Evolutionary conservation across 2,797 vertebrate species (phyloP), one percentile per base, ranked within the genome.

Genomic region (Monodelphis domestica): DNA sequence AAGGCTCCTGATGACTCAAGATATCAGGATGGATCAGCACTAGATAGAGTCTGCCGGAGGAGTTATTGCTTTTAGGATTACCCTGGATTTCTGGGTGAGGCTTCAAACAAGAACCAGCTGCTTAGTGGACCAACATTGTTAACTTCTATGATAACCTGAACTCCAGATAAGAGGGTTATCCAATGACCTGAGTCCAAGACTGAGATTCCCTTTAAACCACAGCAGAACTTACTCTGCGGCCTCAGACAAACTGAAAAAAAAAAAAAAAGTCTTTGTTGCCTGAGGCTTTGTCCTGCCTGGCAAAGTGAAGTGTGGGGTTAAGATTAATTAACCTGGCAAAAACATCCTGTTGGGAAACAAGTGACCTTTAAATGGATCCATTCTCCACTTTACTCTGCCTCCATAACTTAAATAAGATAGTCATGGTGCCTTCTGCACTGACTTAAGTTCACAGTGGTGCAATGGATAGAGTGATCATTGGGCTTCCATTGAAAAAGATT

Each of bases 261-360:
- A n/a, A n/a, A n/a, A n/a, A n/a, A n/a, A n/a, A n/a, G n/a, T 21
- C n/a, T 92, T 90, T 90, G 92, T 54, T 91, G 21, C 54, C 89
- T 90, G 5, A 91, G 88, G 70, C 9, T 63, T 57, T 92, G 94
- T 84, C 70, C 89, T 93, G 53, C 70, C 52, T 53, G 33, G 15
- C 7, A 91, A 90, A 92, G 87, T 54, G 29, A 95, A 70, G 50
- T 88, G 29, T 89, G 90, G 56, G 7, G 17, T n/a, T 78, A 28
- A 7, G 21, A n/a, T 90, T 29, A 63, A 53, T 38, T 53, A 59
- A 94, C 63, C 84, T 89, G 50, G 92, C 84, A 38, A 88, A 94
- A 93, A 78, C 78, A 92, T 90, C 51, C 57, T 59, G 53, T 29
- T 57, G n/a, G 45, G 84, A 78, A 95, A 92, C 92, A 54, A 33